Conservation (phyloP, 2,797 vertebrate genomes). For the Peromyscus nudipes region DNA sequence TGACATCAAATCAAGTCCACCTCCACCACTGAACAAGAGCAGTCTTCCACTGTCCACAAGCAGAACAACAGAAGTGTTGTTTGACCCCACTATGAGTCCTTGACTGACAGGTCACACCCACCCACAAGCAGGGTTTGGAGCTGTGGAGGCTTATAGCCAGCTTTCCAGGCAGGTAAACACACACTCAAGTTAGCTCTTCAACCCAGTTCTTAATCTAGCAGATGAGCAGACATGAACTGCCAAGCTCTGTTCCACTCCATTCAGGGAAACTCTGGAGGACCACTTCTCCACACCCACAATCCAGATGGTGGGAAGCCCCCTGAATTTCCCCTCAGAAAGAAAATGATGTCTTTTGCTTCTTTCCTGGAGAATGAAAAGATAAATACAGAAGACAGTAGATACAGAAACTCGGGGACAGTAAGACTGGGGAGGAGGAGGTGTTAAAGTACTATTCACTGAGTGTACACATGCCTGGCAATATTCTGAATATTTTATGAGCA, state of each 20-base stretch:
- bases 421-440: neutral
- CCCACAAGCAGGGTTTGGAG: neutral
- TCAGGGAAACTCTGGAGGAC: neutral
- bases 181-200: rapidly evolving
- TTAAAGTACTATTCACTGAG: neutral
- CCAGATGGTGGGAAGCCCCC: neutral
- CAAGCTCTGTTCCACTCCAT: neutral
- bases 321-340: neutral
- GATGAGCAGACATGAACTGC: rapidly evolving
- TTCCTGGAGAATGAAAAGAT: neutral
- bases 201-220: neutral
- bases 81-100: neutral
- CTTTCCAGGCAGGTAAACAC: neutral
- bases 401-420: neutral
- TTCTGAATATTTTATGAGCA: neutral
- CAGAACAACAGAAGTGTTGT: neutral
- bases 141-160: neutral
- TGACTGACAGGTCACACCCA: neutral
- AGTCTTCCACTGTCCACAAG: neutral
- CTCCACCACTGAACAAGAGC: neutral
- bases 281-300: neutral
- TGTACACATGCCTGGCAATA: neutral
- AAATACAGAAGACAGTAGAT: neutral
- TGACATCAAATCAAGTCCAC: neutral
- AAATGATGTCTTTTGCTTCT: neutral